Percentiles rank a stretch among this genome's conserved stretches.
These are phyloP conservation scores for Patella ulyssiponensis DNA, from an alignment of 2,888 invertebrate species.

Conservation along the genomic window DNA sequence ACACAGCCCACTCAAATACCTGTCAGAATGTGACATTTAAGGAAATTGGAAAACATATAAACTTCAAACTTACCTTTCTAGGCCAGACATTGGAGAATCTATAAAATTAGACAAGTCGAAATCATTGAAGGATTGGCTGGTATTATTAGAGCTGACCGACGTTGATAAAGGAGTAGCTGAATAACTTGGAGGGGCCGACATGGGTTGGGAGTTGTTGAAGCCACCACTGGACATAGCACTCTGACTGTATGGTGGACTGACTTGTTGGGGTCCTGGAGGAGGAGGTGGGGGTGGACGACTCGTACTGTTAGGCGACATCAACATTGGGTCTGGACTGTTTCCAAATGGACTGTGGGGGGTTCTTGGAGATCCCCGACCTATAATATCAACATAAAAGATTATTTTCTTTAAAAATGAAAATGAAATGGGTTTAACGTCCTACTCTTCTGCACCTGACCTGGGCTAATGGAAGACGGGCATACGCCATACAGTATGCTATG, in stretches of 20 bases:
- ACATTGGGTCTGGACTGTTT: slow-evolving; percentile 58
- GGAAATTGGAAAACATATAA: too few relatives aligned
- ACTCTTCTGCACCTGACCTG: too few relatives aligned
- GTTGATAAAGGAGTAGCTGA: slow-evolving; percentile 18
- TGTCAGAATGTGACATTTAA: too few relatives aligned
- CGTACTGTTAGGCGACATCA: slow-evolving; percentile 61
- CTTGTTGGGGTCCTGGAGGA: slow-evolving; percentile 37
- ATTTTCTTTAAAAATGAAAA: too few relatives aligned
- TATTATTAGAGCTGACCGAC: slow-evolving; percentile 17
- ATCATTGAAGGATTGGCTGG: slow-evolving; percentile 19
- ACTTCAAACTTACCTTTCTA: neutral
- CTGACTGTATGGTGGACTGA: slow-evolving; percentile 58
- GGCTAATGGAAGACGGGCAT: too few relatives aligned
- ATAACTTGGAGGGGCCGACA: slow-evolving; percentile 24
- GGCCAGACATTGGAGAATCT: neutral
- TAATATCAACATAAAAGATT: neutral
- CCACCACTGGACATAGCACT: slow-evolving; percentile 34
- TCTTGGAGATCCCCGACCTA: slow-evolving; percentile 62
- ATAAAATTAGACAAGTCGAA: slow-evolving; percentile 6
- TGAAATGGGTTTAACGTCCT: too few relatives aligned
- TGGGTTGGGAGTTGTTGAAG: slow-evolving; percentile 25
- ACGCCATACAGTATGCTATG: too few relatives aligned
- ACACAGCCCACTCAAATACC: too few relatives aligned
- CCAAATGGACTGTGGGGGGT: slow-evolving; percentile 62
- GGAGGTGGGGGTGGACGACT: neutral